Evolutionary conservation across 2,888 invertebrate species (phyloP), one percentile per base, ranked within the genome.

Genomic region (Pardosa pseudoannulata): DNA sequence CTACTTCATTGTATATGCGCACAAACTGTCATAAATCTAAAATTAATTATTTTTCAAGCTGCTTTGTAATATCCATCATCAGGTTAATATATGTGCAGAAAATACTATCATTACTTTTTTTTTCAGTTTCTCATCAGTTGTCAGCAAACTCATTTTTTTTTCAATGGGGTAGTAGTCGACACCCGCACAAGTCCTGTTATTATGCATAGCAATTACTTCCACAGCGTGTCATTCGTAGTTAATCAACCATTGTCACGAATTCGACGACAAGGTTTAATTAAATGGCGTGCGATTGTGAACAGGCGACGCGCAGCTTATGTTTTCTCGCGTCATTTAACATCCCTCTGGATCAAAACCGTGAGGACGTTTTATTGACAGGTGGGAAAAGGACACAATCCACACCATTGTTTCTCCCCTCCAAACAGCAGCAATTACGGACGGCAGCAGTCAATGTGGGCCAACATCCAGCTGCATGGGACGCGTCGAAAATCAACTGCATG

Each of bases 331-430:
- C 7, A 56, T 56, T 56, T 56, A 56, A 19, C 56, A 16, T 23
- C 1, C 56, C 23, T 6, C 56, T 6, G 5, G 1, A 3, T 19
- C 23, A 23, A 56, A 65, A 1, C 31, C 31, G 3, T 1, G 16
- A 11, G 23, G 29, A 29, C n/a, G 31, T 65, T 65, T 65, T 65
- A 67, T 32, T 67, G 67, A 67, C 67, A 67, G 67, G 67, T 67
- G 67, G 28, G 19, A n/a, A 36, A 67, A 31, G n/a, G n/a, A 19
- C n/a, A 32, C n/a, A 32, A 67, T 16, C 23, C 19, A 13, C 0
- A 16, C 67, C 19, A 67, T 67, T 67, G 67, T 67, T 31, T 67
- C n/a, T 67, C n/a, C 67, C n/a, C 9, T 3, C 19, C 16, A n/a
- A n/a, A 67, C 67, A 32, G 19, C 67, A 32, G 23, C 67, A 67